Conservation (phyloP, 2,113 vertebrate species). For the Festucalex cinctus region DNA sequence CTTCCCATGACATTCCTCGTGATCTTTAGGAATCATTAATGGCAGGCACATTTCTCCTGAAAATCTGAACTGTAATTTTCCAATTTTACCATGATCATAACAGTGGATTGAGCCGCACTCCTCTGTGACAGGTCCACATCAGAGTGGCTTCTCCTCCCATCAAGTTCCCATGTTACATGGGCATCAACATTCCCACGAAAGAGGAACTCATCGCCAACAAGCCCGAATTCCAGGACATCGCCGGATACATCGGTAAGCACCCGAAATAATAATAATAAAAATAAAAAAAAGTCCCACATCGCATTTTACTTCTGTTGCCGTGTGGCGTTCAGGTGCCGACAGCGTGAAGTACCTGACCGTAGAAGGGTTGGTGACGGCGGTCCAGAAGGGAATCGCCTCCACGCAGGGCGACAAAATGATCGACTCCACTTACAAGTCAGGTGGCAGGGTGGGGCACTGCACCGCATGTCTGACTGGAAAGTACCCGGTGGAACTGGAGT, state of each 20-base stretch:
- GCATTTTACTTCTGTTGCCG: fast-evolving
- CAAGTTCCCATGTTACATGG: constrained; percentile 95
- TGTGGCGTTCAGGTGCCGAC: constrained; percentile 80
- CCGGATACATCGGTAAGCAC: constrained; percentile 86
- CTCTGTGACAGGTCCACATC: constrained; percentile 84
- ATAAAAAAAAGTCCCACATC: not conserved
- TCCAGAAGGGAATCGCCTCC: constrained; percentile 80
- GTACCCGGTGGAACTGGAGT: constrained; percentile 92
- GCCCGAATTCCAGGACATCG: constrained; percentile 90
- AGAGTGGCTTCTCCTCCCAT: constrained; percentile 96
- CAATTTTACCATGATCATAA: not conserved
- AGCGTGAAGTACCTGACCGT: constrained; percentile 93
- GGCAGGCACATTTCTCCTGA: not conserved
- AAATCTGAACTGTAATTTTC: not conserved
- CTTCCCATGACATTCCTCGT: no score
- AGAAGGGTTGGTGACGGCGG: constrained; percentile 88
- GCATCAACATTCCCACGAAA: constrained; percentile 98
- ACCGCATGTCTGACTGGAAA: constrained; percentile 93
- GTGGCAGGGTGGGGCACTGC: constrained; percentile 79
- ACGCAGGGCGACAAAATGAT: constrained; percentile 67
- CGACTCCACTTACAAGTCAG: constrained; percentile 54
- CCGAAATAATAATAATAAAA: no score
- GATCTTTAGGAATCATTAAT: no score
- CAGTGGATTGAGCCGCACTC: not conserved
- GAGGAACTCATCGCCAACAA: constrained; percentile 98